Evolutionary conservation across 53 echinoderm and acorn worm genomes (phyloP).

Genomic region (Echinarachnius parma): DNA sequence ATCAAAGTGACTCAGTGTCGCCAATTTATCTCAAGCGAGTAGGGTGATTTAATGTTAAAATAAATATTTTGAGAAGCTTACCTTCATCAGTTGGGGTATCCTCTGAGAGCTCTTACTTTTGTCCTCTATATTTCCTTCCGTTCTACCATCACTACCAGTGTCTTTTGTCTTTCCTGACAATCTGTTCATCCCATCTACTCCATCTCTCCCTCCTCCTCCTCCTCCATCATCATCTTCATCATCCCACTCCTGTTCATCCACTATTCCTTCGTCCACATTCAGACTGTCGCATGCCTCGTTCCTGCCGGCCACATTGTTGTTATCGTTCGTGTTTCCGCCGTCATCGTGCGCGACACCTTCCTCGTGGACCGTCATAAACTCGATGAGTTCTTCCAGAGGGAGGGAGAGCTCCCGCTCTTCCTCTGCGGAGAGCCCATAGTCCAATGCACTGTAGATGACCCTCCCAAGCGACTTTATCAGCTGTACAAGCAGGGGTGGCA

Average conservation of each 20-base stretch:
- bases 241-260: conserved; percentile 75
- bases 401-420: conserved; percentile 83
- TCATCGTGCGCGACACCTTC: conserved; percentile 13
- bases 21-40: too few species aligned
- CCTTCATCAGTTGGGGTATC: conserved; percentile 30
- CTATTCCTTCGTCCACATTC: conserved; percentile 86
- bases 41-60: too few species aligned
- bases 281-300: conserved; percentile 31
- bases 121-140: neutral
- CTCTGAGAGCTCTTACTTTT: conserved; percentile 16
- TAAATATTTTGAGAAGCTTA: too few species aligned
- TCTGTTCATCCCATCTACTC: too few species aligned
- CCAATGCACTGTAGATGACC: conserved; percentile 75
- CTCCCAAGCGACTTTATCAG: conserved; percentile 74
- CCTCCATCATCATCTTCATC: conserved; percentile 67
- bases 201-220: conserved; percentile 36
- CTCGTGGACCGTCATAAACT: conserved; percentile 67
- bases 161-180: neutral
- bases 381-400: conserved; percentile 75
- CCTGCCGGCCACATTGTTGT: conserved; percentile 21
- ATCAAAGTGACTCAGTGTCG: too few species aligned
- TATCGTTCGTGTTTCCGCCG: conserved; percentile 46
- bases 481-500: conserved; percentile 21
- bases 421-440: conserved; percentile 85
- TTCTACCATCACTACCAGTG: neutral